These are phyloP conservation scores for Aphyosemion australe DNA, from an alignment of 2,113 vertebrate genomes.

Conservation along the genomic window DNA sequence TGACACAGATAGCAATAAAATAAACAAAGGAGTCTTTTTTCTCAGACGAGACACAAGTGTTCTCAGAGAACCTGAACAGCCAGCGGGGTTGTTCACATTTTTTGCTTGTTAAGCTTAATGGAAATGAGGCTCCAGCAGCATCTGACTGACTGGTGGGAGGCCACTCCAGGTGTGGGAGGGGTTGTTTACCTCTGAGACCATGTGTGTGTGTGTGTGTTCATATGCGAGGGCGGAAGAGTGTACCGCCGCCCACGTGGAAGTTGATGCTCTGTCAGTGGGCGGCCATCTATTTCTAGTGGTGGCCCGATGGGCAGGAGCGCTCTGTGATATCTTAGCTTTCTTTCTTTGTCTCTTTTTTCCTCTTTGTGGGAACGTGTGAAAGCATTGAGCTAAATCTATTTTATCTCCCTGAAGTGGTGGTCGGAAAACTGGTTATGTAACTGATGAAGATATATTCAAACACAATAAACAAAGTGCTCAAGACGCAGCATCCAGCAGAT, in stretches of 20 bases:
- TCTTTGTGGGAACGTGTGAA: conserved; percentile 45
- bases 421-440: conserved; percentile 17
- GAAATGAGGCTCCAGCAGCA: conserved; percentile 57
- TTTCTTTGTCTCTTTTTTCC: conserved; percentile 20
- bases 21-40: too few species aligned
- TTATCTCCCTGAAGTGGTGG: not conserved
- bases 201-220: conserved; percentile 18
- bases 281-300: conserved; percentile 76
- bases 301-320: conserved; percentile 57
- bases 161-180: conserved; percentile 21
- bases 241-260: conserved; percentile 64
- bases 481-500: conserved; percentile 1
- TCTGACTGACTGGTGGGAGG: conserved; percentile 59
- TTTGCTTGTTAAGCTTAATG: conserved; percentile 46
- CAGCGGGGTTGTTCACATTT: conserved; percentile 32
- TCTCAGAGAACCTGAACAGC: not conserved
- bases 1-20: too few species aligned
- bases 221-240: conserved; percentile 59
- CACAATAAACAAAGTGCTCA: conserved; percentile 7
- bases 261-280: conserved; percentile 70
- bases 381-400: conserved; percentile 9
- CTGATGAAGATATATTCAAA: not conserved
- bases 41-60: not conserved
- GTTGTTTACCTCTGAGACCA: conserved; percentile 28
- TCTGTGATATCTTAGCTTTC: conserved; percentile 29